phyloP scores from a whole-genome alignment of 1,140 invertebrate genomes.

The Ceratina australensis region DNA sequence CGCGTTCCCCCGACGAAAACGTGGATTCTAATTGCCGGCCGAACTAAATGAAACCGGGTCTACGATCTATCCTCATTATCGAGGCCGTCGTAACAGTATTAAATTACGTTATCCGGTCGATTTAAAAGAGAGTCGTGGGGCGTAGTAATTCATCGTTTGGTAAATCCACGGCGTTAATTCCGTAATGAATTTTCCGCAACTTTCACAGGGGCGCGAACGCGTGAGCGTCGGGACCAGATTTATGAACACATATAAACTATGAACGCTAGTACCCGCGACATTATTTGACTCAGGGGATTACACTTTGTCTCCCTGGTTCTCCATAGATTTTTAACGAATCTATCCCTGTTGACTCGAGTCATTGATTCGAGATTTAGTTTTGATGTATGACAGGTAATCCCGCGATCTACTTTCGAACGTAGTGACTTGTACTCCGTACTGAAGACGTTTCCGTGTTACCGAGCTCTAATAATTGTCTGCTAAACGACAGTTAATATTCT shows the following conservation, averaged over 20 bases:
- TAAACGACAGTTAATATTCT: slow-evolving; percentile 43
- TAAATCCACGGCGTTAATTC: slow-evolving; percentile 53
- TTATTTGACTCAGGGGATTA: slow-evolving; percentile 5
- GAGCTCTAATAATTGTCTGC: slow-evolving; percentile 35
- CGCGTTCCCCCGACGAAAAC: neutral
- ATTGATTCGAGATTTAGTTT: neutral
- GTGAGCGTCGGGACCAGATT: slow-evolving; percentile 18
- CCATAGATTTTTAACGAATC: neutral
- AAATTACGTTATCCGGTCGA: slow-evolving; percentile 27
- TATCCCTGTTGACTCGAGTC: neutral
- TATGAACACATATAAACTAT: slow-evolving; percentile 51
- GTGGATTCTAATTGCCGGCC: neutral
- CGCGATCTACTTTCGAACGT: neutral
- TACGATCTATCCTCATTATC: slow-evolving; percentile 11
- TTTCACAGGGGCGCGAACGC: slow-evolving; percentile 15
- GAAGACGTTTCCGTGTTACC: slow-evolving; percentile 20
- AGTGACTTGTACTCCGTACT: too few relatives aligned
- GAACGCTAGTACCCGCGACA: neutral
- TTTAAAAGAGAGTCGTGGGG: slow-evolving; percentile 35
- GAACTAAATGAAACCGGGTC: neutral
- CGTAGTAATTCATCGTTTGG: slow-evolving; percentile 56
- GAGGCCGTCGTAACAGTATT: neutral
- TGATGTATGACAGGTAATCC: too few relatives aligned
- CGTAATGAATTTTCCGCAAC: slow-evolving; percentile 48
- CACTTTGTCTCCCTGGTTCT: neutral